phyloP scores from a whole-genome alignment of 2,113 vertebrate species.

The Antidorcas marsupialis region DNA sequence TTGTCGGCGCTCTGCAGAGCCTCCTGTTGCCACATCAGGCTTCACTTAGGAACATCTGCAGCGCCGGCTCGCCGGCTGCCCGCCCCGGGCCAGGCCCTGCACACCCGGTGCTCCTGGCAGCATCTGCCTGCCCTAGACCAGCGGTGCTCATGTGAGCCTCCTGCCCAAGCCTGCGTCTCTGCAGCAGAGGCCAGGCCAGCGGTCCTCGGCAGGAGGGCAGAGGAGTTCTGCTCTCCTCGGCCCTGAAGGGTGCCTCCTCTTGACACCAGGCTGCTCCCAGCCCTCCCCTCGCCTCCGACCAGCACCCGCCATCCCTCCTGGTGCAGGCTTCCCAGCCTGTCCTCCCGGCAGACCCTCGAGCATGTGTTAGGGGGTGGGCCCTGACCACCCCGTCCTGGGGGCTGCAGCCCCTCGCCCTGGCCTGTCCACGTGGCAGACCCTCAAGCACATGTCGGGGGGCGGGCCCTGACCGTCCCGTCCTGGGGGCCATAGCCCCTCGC shows the following conservation, averaged over 20 bases:
- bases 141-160: conserved; percentile 16
- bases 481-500: not conserved
- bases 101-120: not conserved
- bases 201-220: not conserved
- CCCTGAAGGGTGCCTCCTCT: not conserved
- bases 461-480: not conserved
- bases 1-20: conserved; percentile 53
- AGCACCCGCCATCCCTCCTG: not conserved
- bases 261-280: not conserved
- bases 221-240: not conserved
- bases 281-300: not conserved
- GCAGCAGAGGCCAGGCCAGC: not conserved
- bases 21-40: conserved; percentile 70
- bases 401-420: not conserved
- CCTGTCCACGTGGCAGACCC: not conserved
- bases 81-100: not conserved
- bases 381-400: not conserved
- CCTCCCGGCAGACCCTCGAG: not conserved
- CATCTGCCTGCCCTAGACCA: conserved; percentile 51
- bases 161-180: not conserved
- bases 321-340: not conserved
- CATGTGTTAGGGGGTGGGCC: not conserved
- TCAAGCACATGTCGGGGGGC: fast-evolving
- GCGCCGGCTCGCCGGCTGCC: conserved; percentile 42
- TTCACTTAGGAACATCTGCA: conserved; percentile 72